These are phyloP conservation scores for Macropis europaea DNA, from an alignment of 2,888 invertebrate species.

Conservation along the genomic window DNA sequence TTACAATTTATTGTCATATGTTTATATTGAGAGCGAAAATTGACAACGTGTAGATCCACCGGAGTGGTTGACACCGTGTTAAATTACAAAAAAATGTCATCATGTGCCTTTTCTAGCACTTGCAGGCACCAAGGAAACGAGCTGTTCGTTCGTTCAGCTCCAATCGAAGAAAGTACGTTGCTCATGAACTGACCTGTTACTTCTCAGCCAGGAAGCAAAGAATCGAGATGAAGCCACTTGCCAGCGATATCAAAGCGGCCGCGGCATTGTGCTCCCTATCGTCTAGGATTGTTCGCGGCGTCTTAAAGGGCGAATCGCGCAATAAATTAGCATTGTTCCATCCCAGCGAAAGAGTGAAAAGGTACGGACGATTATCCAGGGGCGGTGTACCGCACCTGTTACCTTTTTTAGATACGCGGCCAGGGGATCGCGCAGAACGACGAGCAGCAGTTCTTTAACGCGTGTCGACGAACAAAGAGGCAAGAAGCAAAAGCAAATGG, in stretches of 20 bases:
- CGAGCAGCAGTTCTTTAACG: slow-evolving; percentile 22
- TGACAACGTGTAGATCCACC: too few species aligned
- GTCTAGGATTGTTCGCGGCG: slow-evolving; percentile 53
- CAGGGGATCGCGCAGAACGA: slow-evolving; percentile 8
- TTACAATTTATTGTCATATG: too few species aligned
- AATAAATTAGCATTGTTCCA: slow-evolving; percentile 68
- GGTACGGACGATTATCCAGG: slow-evolving; percentile 36
- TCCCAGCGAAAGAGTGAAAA: slow-evolving; percentile 12
- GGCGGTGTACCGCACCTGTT: slow-evolving; percentile 67
- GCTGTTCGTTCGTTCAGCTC: too few species aligned
- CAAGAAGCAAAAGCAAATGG: neutral
- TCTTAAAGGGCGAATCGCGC: slow-evolving; percentile 40
- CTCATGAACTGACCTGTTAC: too few species aligned
- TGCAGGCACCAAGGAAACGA: too few species aligned
- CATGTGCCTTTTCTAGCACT: too few species aligned
- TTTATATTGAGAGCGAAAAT: too few species aligned
- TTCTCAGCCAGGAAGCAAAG: neutral
- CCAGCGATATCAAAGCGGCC: slow-evolving; percentile 29
- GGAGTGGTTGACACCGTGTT: too few species aligned
- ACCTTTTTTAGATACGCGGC: slow-evolving; percentile 64
- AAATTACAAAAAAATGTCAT: too few species aligned
- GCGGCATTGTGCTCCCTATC: slow-evolving; percentile 45
- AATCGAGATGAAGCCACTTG: slow-evolving; percentile 27
- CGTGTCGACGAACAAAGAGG: slow-evolving; percentile 15
- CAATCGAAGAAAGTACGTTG: too few species aligned